Evolutionary conservation across 1,140 invertebrate genomes (phyloP), one percentile per base, ranked within the genome.

Genomic region (Drosophila mauritiana): DNA sequence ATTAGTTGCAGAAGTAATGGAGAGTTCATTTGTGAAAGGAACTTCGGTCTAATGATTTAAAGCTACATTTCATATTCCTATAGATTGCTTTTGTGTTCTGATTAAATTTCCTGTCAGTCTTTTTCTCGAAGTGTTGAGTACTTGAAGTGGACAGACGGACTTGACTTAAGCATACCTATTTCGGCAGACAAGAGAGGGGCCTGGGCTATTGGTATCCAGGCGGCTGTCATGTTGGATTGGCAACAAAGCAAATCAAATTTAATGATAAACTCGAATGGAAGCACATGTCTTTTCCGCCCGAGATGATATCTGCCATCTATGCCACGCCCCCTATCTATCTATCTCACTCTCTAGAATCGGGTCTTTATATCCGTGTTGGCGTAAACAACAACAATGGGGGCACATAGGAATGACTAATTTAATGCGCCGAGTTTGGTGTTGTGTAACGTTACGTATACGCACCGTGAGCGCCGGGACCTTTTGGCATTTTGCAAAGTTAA

Each of bases 161-260:
- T 42, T 73, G 70, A 73, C 70, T 73, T 59, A 54, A 37, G 57
- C 56, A 10, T 8, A 31, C 37, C 53, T 54, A 62, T 36, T 65
- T 70, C 39, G 42, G 55, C n/a, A 12, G 51, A 49, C 31, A 31
- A 36, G 6, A 49, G 42, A 17, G 12, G 27, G n/a, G 46, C 22
- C 25, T 25, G 10, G 10, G 22, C 34, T 17, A 31, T 39, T n/a
- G 52, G 31, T 37, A 43, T 37, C 11, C 39, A 15, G 37, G 56
- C 40, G n/a, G 17, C 56, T 73, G 68, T 73, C 69, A 73, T 51
- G 43, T 73, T 40, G 70, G 36, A 62, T 73, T 73, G 68, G 48
- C 70, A 82, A 82, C 73, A 79, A 79, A 83, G 84, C 83, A 89
- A 86, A 86, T 86, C 83, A 88, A 89, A 88, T 89, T 77, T 88